Evolutionary conservation across 2,888 invertebrate genomes (phyloP), one percentile per base, ranked within the genome.

Genomic region (Dysmachus trigonus): DNA sequence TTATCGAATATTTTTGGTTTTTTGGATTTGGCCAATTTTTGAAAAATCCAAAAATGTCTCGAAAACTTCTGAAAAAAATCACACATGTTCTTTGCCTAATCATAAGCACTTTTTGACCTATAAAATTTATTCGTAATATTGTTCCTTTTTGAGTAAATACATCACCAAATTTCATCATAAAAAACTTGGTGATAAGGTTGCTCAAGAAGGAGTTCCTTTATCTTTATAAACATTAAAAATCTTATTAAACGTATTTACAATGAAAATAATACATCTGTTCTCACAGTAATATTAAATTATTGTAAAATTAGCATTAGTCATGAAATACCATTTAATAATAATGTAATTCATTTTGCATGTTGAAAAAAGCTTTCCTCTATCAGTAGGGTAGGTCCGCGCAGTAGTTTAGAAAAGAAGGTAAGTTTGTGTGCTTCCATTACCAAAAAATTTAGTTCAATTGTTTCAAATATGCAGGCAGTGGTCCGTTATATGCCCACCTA

Each of bases 401-500:
- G n/a, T n/a, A 76, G 38, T 0, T 0, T 27, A 13, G n/a, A n/a
- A 22, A 18, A 5, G 15, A 18, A 13, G 76, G 76, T 38, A 76
- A 22, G 38, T 22, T 22, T 47, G 47, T n/a, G n/a, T 6, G n/a
- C 1, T 15, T 15, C 2, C n/a, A 1, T 18, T 74, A n/a, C 8
- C 8, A n/a, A 76, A 76, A 38, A 6, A 13, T 76, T 0, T 18
- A 6, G 13, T 38, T 76, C 38, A 76, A 38, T 76, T 76, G 13
- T 38, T 76, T 76, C 13, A 15, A 35, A 76, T 10, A 76, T 76
- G 76, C 76, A 76, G 76, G 7, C 27, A 4, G 8, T 13, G 33
- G 6, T 2, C 27, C 79, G 79, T 27, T 79, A 27, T 85, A 88
- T 91, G 90, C 92, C 92, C 31, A 90, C 90, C 10, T 92, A 92